Base-by-base conservation (phyloP, 92 coral and sea anemone genomes). In the Porites rus region DNA sequence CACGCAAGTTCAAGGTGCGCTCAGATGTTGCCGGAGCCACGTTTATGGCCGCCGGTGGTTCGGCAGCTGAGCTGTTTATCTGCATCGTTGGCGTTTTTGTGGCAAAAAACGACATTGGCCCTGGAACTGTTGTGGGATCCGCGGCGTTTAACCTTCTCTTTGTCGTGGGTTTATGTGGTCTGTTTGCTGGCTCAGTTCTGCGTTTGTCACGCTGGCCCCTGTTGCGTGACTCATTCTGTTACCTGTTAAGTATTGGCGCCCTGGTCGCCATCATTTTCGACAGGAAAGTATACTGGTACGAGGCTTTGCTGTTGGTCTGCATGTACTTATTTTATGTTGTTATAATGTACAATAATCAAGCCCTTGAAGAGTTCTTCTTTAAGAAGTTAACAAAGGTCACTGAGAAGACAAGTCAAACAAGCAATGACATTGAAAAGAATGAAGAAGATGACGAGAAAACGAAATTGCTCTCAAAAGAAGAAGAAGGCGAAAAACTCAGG, bases 31-130 rank as follows among this genome's bases (percentile, higher is more conserved):
- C 97, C 20, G 97, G 97, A 16, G 97, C 97, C 13, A 94, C 97
- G 19, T 94, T 94, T 67, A 94, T 94, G 97, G 97, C 97, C 50
- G 97, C 93, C 6, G 97, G 97, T 28, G 92, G 97, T 56, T 94
- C 97, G 0, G 97, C 93, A 6, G 94, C 97, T 10, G 97, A 94
- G 67, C 83, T 94, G 21, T 94, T 94, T 83, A 94, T 93, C 9
- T 94, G 94, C 3, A 91, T 91, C 4, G 92, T 94, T 46, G 97
- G 94, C 11, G 97, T 94, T 20, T 94, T 94, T 64, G 92, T 94
- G 21, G 86, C 97, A 20, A 86, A 91, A 71, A 94, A 94, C 13
- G 97, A 94, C 72, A 91, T 94, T 78, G 97, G 97, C 6, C 79
- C 92, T 24, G 97, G 97, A 18, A 94, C 97, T 65, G 85, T 94